Percentiles rank a stretch among this genome's conserved stretches.
These are phyloP conservation scores for Ypsolopha scabrella DNA, from an alignment of 2,888 invertebrate genomes.

Conservation along the genomic window DNA sequence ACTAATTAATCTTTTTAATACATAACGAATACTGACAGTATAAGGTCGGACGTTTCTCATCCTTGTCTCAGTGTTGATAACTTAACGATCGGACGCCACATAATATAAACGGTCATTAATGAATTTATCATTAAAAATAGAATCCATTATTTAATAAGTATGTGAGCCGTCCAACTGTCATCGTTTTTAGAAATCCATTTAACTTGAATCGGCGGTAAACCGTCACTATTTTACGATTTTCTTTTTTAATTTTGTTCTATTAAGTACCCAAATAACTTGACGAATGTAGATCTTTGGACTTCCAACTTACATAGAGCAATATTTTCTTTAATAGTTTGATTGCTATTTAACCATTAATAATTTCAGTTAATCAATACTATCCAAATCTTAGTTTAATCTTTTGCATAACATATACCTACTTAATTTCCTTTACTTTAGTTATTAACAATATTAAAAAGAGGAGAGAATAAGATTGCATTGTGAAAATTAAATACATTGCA, in stretches of 20 bases:
- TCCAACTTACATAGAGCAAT: background rate
- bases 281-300: too few species aligned
- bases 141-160: constrained; percentile 17
- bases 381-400: background rate
- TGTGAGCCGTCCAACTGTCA: constrained; percentile 50
- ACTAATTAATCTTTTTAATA: background rate
- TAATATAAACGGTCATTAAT: background rate
- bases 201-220: too few species aligned
- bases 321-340: background rate
- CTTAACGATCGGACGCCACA: background rate
- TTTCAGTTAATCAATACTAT: background rate
- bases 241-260: too few species aligned
- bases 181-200: constrained; percentile 15
- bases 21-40: background rate
- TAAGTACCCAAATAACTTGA: too few species aligned
- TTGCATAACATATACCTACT: constrained; percentile 12
- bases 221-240: too few species aligned
- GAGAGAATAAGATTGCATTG: constrained; percentile 68
- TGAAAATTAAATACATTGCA: constrained; percentile 52
- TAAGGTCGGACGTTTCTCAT: too few species aligned
- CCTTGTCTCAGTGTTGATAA: background rate
- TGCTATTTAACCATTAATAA: too few species aligned
- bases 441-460: constrained; percentile 44
- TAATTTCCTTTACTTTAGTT: constrained; percentile 43
- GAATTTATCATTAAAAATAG: background rate